These are phyloP conservation scores for Vulpes lagopus DNA, from an alignment of 2,113 vertebrate genomes.

Conservation along the genomic window DNA sequence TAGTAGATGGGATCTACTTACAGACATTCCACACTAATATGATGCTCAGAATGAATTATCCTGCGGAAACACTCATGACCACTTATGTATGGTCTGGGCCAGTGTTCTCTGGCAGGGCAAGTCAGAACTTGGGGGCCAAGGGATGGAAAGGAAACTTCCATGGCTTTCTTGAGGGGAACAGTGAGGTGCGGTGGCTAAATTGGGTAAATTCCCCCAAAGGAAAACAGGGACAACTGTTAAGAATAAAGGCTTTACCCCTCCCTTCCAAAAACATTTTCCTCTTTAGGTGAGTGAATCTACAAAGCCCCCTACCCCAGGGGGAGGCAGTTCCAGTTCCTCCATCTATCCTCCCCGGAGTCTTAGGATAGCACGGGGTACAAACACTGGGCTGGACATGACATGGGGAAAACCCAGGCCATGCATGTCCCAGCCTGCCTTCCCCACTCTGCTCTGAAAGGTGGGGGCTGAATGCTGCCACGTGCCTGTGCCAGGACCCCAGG, in stretches of 20 bases:
- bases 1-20: constrained; percentile 52
- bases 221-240: background rate
- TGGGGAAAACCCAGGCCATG: fast-evolving
- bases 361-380: background rate
- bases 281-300: background rate
- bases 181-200: background rate
- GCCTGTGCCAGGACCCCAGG: background rate
- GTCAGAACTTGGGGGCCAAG: background rate
- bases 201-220: background rate
- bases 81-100: background rate
- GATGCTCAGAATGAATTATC: background rate
- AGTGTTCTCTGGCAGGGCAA: background rate
- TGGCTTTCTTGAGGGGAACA: constrained; percentile 30
- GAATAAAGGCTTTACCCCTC: background rate
- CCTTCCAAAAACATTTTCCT: background rate
- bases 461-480: background rate
- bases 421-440: fast-evolving
- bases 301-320: background rate
- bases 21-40: constrained; percentile 42
- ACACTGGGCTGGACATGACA: background rate
- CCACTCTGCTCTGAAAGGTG: background rate
- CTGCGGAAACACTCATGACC: background rate
- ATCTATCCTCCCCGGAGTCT: background rate
- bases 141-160: background rate
- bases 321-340: background rate